Conservation (phyloP, 2,888 invertebrate genomes). For the Cancer borealis region DNA sequence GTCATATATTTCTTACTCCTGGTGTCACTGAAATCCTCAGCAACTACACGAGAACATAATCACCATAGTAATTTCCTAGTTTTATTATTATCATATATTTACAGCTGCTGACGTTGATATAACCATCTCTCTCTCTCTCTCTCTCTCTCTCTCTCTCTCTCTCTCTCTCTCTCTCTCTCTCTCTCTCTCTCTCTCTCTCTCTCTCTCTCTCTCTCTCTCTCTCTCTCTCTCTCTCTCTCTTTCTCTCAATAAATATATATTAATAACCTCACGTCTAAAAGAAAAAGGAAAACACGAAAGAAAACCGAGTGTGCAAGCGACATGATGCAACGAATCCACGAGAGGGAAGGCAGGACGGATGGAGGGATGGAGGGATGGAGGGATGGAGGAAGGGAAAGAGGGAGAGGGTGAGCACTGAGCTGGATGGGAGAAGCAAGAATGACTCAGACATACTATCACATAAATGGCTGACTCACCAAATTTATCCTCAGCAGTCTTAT, state of each 20-base stretch:
- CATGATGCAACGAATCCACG: not conserved
- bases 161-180: slow-evolving; percentile 23
- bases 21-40: not conserved
- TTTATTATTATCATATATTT: not conserved
- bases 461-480: slow-evolving; percentile 17
- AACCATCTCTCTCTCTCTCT: slow-evolving; percentile 18
- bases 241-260: not conserved
- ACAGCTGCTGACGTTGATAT: not conserved
- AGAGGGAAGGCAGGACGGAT: not conserved
- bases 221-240: too few species aligned
- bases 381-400: not conserved
- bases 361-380: not conserved
- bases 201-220: too few species aligned
- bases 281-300: not conserved
- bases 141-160: slow-evolving; percentile 32
- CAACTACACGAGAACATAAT: not conserved
- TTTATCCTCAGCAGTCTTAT: slow-evolving; percentile 8
- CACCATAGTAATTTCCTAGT: not conserved
- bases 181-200: slow-evolving; percentile 22
- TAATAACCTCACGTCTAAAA: not conserved
- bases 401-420: not conserved
- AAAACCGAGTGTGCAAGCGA: not conserved
- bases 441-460: slow-evolving; percentile 2
- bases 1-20: not conserved
- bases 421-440: slow-evolving; percentile 9